Base-by-base conservation (phyloP, 2,113 vertebrate genomes). In the Mesembrinibis cayennensis region DNA sequence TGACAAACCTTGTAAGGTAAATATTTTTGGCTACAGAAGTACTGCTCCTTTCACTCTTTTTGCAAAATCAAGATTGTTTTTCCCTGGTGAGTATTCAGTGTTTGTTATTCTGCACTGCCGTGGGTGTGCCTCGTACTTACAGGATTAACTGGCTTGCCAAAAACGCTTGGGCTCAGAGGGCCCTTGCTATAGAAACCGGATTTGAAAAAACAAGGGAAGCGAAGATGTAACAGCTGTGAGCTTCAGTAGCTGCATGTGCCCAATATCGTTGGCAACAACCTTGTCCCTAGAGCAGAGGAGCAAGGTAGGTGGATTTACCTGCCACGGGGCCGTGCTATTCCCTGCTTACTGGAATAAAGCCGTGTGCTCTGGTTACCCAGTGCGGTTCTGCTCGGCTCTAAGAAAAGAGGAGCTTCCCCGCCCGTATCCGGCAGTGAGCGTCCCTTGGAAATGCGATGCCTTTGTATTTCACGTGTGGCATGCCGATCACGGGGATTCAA, bases 301-400 rank as follows among this genome's bases (percentile, higher is more conserved):
- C 81, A 74, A 27, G 45, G 34, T 9, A 23, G 11, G 82, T 29
- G 29, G 38, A 44, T 72, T 32, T n/a, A 53, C 78, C 38, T 85
- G 65, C 22, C 9, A 1, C 0, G 1, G 38, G 44, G 25, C 66
- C 0, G 0, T n/a, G 87, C 70, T 79, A 0, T 42, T 59, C 38
- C 45, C 36, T 2, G 22, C 9, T 29, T 38, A 6, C 2, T 21
- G 49, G 34, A 9, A 30, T 40, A 63, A 21, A 49, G 40, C 11
- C 1, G 3, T 2, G 10, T 21, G 66, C 44, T 61, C n/a, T 10
- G 45, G 8, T 49, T 36, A 16, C 15, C 42, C 27, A 11, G 49
- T 3, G 9, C 16, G 36, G 47, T 42, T 82, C 78, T 71, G n/a
- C 65, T 67, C 1, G 0, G 47, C 85, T 45, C 47, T 30, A 10